These are phyloP conservation scores for Clivina fossor DNA, from an alignment of 2,888 invertebrate species.

Conservation along the genomic window DNA sequence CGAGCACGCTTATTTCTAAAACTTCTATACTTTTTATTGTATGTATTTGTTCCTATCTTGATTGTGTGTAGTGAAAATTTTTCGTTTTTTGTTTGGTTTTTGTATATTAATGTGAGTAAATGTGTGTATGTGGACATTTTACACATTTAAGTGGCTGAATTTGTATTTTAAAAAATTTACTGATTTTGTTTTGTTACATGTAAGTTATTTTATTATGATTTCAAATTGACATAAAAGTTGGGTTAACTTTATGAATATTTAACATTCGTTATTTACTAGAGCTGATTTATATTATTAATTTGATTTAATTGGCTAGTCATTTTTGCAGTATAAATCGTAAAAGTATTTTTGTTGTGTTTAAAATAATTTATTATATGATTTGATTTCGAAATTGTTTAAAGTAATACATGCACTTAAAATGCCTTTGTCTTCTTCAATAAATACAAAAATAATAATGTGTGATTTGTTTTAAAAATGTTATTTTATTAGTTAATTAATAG, in stretches of 20 bases:
- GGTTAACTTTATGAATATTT: background rate
- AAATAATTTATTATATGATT: no score
- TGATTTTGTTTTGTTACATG: background rate
- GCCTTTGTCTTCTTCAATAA: no score
- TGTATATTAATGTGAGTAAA: constrained; percentile 32
- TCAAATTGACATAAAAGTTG: background rate
- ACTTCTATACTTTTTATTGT: constrained; percentile 15
- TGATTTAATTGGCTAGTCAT: no score
- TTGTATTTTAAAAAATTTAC: background rate
- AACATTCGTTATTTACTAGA: no score
- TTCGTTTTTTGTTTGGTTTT: constrained; percentile 25
- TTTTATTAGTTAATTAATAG: no score
- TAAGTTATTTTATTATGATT: background rate
- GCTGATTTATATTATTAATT: no score
- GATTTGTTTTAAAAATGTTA: no score
- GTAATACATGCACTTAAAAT: no score
- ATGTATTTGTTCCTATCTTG: constrained; percentile 31
- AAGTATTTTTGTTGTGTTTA: no score
- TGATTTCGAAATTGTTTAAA: no score
- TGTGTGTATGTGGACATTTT: constrained; percentile 22
- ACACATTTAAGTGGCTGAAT: constrained; percentile 27
- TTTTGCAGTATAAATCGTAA: no score
- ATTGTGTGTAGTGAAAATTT: constrained; percentile 25
- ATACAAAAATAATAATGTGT: no score
- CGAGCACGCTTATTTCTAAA: constrained; percentile 14